phyloP scores from a whole-genome alignment of 2,113 vertebrate species.

The Dasyornis broadbenti region DNA sequence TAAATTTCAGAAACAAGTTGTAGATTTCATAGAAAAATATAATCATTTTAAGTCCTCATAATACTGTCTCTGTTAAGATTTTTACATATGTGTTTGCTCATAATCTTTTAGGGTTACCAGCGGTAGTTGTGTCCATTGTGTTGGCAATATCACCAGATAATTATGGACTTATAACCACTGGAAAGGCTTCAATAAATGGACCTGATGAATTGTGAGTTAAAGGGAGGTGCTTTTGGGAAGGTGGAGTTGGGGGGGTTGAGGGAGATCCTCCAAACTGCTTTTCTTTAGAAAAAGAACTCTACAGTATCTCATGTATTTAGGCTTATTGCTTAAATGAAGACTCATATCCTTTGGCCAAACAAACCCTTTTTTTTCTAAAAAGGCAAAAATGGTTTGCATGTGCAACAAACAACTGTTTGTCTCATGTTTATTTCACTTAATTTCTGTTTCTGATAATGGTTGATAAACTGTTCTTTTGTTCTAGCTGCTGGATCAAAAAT shows the following conservation, averaged over 20 bases:
- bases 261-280: not conserved
- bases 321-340: not conserved
- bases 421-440: not conserved
- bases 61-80: not conserved
- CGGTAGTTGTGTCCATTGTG: conserved; percentile 81
- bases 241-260: not conserved
- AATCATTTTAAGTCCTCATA: not conserved
- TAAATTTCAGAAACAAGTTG: not conserved
- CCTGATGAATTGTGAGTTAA: conserved; percentile 88
- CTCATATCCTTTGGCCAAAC: not conserved
- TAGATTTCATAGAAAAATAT: not conserved
- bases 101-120: conserved; percentile 81
- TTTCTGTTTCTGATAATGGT: not conserved
- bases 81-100: not conserved
- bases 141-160: conserved; percentile 82
- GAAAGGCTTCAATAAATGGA: conserved; percentile 71
- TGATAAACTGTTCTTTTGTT: conserved; percentile 24
- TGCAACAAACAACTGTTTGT: not conserved
- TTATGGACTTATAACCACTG: conserved; percentile 84
- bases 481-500: conserved; percentile 92
- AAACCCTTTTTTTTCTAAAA: not conserved
- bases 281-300: not conserved
- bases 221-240: not conserved
- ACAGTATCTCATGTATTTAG: not conserved
- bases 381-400: not conserved